These are phyloP conservation scores for Agelaius tricolor DNA, from an alignment of 2,113 vertebrate species.

Conservation along the genomic window DNA sequence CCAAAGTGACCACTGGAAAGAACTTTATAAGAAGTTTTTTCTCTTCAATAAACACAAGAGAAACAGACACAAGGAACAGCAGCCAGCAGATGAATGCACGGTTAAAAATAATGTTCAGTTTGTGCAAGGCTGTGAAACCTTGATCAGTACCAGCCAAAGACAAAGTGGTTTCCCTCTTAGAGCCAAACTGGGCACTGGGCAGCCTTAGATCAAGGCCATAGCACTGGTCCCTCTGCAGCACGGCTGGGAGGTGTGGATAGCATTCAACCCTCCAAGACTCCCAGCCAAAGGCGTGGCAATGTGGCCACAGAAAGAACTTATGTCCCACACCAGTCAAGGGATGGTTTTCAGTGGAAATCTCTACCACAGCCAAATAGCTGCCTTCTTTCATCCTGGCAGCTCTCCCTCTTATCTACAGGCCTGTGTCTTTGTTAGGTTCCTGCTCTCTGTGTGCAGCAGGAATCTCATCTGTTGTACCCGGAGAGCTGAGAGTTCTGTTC, in stretches of 20 bases:
- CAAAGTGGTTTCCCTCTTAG: slow-evolving; percentile 9
- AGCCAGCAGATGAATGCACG: neutral
- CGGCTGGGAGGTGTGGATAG: slow-evolving; percentile 65
- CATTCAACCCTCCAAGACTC: slow-evolving; percentile 39
- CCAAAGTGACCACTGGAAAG: neutral
- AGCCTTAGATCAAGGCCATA: slow-evolving; percentile 41
- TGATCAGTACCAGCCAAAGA: slow-evolving; percentile 23
- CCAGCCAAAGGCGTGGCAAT: neutral
- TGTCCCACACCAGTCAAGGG: neutral
- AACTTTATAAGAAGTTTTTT: neutral
- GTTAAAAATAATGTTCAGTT: slow-evolving; percentile 42
- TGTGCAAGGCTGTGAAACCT: slow-evolving; percentile 32
- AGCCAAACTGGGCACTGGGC: slow-evolving; percentile 3
- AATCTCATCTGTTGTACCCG: neutral
- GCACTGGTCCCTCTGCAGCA: neutral
- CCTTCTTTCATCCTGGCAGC: slow-evolving; percentile 24
- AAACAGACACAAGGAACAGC: neutral
- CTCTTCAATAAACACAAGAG: neutral
- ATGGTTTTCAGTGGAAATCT: neutral
- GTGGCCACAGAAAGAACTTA: neutral
- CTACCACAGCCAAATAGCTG: neutral
- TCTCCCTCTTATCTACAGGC: neutral
- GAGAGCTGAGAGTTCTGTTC: neutral
- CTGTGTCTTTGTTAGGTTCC: slow-evolving; percentile 6
- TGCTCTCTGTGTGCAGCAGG: neutral